Base-by-base conservation (phyloP, 2,797 vertebrate genomes). In the Diglossa cyanea region DNA sequence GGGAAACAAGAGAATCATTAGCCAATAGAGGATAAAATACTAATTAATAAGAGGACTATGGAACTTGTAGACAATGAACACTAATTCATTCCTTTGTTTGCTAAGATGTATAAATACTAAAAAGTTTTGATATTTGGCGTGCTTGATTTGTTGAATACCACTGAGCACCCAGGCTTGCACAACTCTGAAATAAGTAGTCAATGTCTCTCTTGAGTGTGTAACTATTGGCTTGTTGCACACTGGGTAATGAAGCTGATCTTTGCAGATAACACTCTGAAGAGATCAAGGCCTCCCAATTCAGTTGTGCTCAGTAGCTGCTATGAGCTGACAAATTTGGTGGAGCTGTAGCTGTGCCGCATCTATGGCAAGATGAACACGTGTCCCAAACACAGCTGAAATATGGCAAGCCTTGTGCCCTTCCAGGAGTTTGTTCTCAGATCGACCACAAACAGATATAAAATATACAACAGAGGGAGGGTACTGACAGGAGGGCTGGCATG, bases 391-490 rank as follows among this genome's bases (percentile, higher is more conserved):
- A 7, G 33, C 26, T 37, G 35, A 35, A 23, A 33, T 3, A 20
- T 0, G 5, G 40, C 15, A 60, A 40, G 31, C 39, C 30, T 73
- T 58, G 14, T 33, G 28, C 37, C 7, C 1, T 25, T 16, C 0
- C 4, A 24, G 31, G 31, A 54, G 19, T 65, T 60, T 55, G 13
- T 67, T 48, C 28, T 51, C 53, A 21, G 25, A 17, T 45, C 42
- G 68, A 45, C 26, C 47, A 17, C 20, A 17, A 19, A 51, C 21
- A 60, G 20, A 17, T 30, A 7, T 2, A 24, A 13, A 33, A 18
- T 13, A 8, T 3, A 13, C 28, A 15, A 30, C 0, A 0, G 26
- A 42, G 4, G 11, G 42, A 68, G 1, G 6, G 15, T 7, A 58
- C 33, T 2, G 9, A 28, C 8, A 13, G 28, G 25, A 11, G 10